Base-by-base conservation (phyloP, 2,113 vertebrate genomes). In the Oryzias curvinotus region DNA sequence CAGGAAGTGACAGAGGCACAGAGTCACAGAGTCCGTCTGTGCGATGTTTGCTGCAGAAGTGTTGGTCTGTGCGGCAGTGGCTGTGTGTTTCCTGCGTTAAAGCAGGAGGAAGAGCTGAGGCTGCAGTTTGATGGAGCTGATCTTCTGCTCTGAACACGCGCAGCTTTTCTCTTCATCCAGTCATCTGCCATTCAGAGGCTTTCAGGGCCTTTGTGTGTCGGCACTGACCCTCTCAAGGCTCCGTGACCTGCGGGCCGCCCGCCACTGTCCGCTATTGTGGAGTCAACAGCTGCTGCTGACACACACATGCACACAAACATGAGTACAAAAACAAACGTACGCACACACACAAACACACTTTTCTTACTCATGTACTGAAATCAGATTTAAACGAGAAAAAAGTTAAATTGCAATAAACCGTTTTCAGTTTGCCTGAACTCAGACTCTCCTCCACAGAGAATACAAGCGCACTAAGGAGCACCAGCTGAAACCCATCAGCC, bases 231-330 rank as follows among this genome's bases (percentile, higher is more conserved):
- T 76, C 53, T 19, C 16, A 61, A 84, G 61, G 67, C 58, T 18
- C 55, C 71, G 53, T 80, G 75, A 82, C 73, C 73, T 71, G 74
- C 52, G 47, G 76, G 83, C 62, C 62, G 71, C 53, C 45, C 57
- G 62, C 79, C 74, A 71, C 57, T 49, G 48, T 47, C 5, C 52
- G 42, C 69, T 57, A 81, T 81, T 73, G 73, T 68, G 65, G 5
- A 54, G 13, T 68, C 68, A 83, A 71, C 87, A 85, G 83, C 82
- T 87, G 85, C 65, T 64, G 52, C 52, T 19, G 57, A 23, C 60
- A 43, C 71, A 62, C 70, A 18, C 21, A 48, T 62, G 75, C 14
- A 18, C 71, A 36, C 21, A 14, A 14, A 18, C 28, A 28, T 28
- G 26, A 5, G 7, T 28, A 7, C 7, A 28, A 28, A 50, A 14